Evolutionary conservation across 2,888 invertebrate species (phyloP).

Genomic region (Apamea epomidion): DNA sequence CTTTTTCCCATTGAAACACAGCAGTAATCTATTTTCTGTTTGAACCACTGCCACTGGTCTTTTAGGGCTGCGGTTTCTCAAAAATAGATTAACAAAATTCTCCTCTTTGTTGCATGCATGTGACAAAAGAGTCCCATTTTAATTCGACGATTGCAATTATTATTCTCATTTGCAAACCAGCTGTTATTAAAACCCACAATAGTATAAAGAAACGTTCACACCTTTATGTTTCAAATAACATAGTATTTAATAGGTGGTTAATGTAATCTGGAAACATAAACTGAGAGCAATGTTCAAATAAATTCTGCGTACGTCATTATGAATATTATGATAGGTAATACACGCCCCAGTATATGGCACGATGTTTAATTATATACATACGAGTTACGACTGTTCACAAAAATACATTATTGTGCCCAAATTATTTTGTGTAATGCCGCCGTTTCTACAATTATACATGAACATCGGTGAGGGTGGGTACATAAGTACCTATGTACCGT

Average conservation of each 20-base stretch:
- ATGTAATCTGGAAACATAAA: conserved; percentile 15
- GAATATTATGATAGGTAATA: conserved; percentile 33
- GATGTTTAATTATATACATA: conserved; percentile 38
- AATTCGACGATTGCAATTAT: conserved; percentile 21
- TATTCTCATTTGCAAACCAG: conserved; percentile 16
- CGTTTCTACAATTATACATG: conserved; percentile 49
- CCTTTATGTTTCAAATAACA: conserved; percentile 31
- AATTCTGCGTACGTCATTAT: conserved; percentile 29
- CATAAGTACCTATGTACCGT: conserved; percentile 16
- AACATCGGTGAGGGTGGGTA: conserved; percentile 29
- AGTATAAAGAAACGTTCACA: conserved; percentile 24
- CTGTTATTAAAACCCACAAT: neutral
- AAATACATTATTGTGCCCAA: conserved; percentile 45
- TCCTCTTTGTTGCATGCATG: conserved; percentile 27
- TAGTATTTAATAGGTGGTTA: conserved; percentile 10
- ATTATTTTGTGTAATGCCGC: conserved; percentile 33
- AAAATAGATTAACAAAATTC: conserved; percentile 39
- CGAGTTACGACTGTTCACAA: conserved; percentile 21
- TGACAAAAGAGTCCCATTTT: conserved; percentile 42
- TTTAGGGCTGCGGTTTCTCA: conserved; percentile 22
- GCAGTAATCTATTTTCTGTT: conserved; percentile 50
- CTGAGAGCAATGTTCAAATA: conserved; percentile 7
- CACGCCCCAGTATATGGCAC: neutral
- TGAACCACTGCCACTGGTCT: conserved; percentile 35
- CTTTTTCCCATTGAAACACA: conserved; percentile 45